Evolutionary conservation across 2,888 invertebrate genomes (phyloP).

Genomic region (Heliconius sara): DNA sequence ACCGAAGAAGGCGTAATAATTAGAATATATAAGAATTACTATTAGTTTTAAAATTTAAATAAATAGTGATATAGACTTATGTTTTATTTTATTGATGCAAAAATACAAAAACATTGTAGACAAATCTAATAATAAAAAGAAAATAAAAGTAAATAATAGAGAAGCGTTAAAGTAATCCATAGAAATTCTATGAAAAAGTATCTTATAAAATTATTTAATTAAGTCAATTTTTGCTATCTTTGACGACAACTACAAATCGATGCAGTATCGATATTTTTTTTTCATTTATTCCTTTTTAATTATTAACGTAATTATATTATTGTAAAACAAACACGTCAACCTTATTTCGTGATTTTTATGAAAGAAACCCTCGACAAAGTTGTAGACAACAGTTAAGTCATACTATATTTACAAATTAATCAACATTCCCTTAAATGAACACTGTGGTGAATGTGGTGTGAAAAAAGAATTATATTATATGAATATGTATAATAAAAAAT

Average conservation of each 20-base stretch:
- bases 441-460: too few relatives aligned
- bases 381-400: not conserved
- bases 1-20: constrained; percentile 74
- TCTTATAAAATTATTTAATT: not conserved
- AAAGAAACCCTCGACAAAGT: not conserved
- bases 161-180: not conserved
- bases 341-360: not conserved
- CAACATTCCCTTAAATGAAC: too few relatives aligned
- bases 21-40: constrained; percentile 48
- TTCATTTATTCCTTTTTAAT: not conserved
- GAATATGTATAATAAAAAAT: too few relatives aligned
- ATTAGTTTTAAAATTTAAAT: constrained; percentile 51
- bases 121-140: not conserved
- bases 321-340: not conserved
- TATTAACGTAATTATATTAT: not conserved
- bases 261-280: not conserved
- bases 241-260: not conserved
- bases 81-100: constrained; percentile 32
- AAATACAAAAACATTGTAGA: too few relatives aligned
- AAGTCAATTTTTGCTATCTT: not conserved
- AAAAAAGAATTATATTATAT: too few relatives aligned
- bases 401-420: not conserved
- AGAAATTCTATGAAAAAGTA: too few relatives aligned
- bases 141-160: not conserved
- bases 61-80: constrained; percentile 46